Percentiles rank a stretch among this genome's conserved stretches.
These are phyloP conservation scores for Nasonia oneida DNA, from an alignment of 2,888 invertebrate genomes.

Conservation along the genomic window DNA sequence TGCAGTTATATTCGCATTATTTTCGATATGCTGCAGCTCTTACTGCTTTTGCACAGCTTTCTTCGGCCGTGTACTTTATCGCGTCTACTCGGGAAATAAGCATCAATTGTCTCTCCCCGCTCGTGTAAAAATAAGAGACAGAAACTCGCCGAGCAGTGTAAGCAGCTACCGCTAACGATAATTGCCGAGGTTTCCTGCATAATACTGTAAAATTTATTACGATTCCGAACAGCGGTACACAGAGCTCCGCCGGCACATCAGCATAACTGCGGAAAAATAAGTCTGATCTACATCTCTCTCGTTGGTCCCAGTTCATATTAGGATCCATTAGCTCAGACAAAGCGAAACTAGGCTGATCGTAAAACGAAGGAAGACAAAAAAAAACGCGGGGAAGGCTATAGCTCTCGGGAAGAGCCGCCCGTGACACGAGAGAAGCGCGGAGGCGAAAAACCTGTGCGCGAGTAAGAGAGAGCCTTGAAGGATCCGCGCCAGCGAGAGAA, in stretches of 20 bases:
- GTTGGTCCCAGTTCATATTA: neutral
- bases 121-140: neutral
- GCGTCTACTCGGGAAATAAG: neutral
- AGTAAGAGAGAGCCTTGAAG: conserved; percentile 5
- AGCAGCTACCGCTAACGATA: conserved; percentile 9
- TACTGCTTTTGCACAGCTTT: neutral
- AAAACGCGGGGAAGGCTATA: neutral
- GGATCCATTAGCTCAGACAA: conserved; percentile 21
- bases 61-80: conserved; percentile 2
- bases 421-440: conserved; percentile 7
- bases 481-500: conserved; percentile 1
- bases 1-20: conserved; percentile 26
- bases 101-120: neutral
- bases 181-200: neutral
- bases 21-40: neutral
- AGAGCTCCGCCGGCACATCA: neutral
- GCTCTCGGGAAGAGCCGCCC: neutral
- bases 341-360: neutral
- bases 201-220: conserved; percentile 6
- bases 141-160: neutral
- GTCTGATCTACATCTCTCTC: conserved; percentile 9
- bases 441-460: neutral
- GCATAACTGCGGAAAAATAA: conserved; percentile 7
- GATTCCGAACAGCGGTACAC: neutral
- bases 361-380: neutral